Conservation (phyloP, 2,888 invertebrate genomes). For the Pyrochroa serraticornis region DNA sequence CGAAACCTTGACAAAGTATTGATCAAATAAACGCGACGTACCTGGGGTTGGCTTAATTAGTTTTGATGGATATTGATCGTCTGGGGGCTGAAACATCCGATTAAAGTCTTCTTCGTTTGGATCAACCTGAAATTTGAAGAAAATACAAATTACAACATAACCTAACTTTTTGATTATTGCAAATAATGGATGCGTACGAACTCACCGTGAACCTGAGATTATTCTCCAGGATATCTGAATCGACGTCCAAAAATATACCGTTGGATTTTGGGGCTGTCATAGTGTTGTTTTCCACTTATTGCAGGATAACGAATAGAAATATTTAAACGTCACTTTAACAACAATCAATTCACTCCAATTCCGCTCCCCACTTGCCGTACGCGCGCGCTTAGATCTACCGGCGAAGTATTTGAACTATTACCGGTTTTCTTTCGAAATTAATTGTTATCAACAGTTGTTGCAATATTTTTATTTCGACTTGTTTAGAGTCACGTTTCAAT, state of each 20-base stretch:
- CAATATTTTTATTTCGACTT: no score
- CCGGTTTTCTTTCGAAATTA: no score
- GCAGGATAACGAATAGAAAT: background rate
- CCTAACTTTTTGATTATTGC: conserved; percentile 18
- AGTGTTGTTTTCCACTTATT: background rate
- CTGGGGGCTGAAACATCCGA: conserved; percentile 57
- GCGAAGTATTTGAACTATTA: no score
- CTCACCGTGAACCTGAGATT: conserved; percentile 53
- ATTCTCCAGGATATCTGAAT: conserved; percentile 53
- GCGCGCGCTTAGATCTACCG: no score
- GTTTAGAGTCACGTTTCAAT: no score
- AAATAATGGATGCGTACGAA: conserved; percentile 3
- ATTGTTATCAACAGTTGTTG: no score
- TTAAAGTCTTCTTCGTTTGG: conserved; percentile 67
- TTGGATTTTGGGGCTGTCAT: conserved; percentile 13
- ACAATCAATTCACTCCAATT: no score
- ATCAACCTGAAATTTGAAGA: conserved; percentile 58
- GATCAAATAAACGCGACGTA: conserved; percentile 49
- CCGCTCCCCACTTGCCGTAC: no score
- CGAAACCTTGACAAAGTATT: no score
- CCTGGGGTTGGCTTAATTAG: conserved; percentile 73
- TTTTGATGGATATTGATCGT: conserved; percentile 62
- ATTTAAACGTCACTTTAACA: background rate
- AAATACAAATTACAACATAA: conserved; percentile 17
- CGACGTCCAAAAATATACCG: conserved; percentile 52